Base-by-base conservation (phyloP, 1,140 invertebrate genomes). In the Eurosta solidaginis region DNA sequence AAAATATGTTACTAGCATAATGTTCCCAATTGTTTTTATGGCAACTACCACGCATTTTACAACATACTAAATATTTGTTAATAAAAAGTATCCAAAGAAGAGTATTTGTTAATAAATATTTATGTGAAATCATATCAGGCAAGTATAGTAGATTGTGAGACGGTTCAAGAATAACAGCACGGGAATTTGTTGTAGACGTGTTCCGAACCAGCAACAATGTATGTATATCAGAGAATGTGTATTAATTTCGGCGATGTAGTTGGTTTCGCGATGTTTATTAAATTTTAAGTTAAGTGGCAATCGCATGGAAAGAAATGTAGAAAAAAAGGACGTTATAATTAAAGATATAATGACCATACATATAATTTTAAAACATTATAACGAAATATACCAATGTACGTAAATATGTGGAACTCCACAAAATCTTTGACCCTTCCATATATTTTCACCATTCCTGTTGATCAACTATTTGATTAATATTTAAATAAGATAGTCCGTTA, bases 1-100 rank as follows among this genome's bases (percentile, higher is more conserved):
- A 85, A 99, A 94, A 92, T 97, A 97, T 89, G 97, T 98, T 90
- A 99, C 97, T 93, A 98, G 92, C 93, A 98, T 97, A 91, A 98
- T 98, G 92, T 98, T 98, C 89, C 97, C 97, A 90, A 98, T 98
- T 85, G 97, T 98, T 93, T 98, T 98, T 89, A 98, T 96, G 88
- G 97, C 97, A 89, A 98, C 97, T 91, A 98, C 97, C 89, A 98
- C 97, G 92, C 97, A 98, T 91, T 98, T 97, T 86, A 98, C 97
- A 91, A 98, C 97, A 92, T 98, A 97, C 96, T 76, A 20, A 42
- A 68, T 10, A 40, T 6, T 63, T 27, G 25, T 9, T 54, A 54
- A 40, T 68, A 47, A 47, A 3, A 40, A 36, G 20, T 63, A 63
- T 47, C 27, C 59, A 22, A 12, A 4, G n/a, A 47, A 40, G 17